Percentiles rank a stretch among this genome's conserved stretches.
These are phyloP conservation scores for Chloroceryle amazona DNA, from an alignment of 2,797 vertebrate species.

Conservation along the genomic window DNA sequence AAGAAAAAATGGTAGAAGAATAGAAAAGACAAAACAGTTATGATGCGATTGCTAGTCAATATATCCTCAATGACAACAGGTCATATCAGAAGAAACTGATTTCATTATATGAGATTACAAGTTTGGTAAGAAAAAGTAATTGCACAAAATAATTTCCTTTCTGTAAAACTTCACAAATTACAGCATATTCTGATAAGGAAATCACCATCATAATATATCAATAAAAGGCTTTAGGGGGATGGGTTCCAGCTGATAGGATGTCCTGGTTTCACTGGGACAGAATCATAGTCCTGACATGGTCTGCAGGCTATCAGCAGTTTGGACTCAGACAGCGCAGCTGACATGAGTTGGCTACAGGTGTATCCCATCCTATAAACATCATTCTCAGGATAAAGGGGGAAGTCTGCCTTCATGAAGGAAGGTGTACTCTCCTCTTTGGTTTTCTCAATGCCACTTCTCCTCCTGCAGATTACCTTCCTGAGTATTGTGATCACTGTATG, in stretches of 20 bases:
- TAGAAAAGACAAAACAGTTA: not conserved
- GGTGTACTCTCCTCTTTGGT: not conserved
- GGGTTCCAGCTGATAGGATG: not conserved
- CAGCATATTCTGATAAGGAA: not conserved
- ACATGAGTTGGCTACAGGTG: not conserved
- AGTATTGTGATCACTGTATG: not conserved
- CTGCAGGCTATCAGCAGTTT: not conserved
- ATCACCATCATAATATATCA: not conserved
- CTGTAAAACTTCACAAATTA: not conserved
- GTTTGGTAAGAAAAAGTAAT: not conserved
- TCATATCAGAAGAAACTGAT: not conserved
- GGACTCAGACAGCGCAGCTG: not conserved
- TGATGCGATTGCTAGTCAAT: not conserved
- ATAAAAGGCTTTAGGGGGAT: not conserved
- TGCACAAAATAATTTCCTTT: not conserved
- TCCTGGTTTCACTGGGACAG: not conserved
- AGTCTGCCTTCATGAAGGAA: not conserved
- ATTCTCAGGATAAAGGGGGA: not conserved
- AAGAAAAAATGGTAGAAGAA: not conserved
- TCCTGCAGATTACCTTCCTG: not conserved
- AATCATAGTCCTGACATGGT: not conserved
- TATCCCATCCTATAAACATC: not conserved
- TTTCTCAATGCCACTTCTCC: too few species aligned
- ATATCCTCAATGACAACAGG: not conserved
- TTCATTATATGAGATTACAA: not conserved